These are phyloP conservation scores for Melanotaenia trifasciata DNA, from an alignment of 2,797 vertebrate species.

Conservation along the genomic window DNA sequence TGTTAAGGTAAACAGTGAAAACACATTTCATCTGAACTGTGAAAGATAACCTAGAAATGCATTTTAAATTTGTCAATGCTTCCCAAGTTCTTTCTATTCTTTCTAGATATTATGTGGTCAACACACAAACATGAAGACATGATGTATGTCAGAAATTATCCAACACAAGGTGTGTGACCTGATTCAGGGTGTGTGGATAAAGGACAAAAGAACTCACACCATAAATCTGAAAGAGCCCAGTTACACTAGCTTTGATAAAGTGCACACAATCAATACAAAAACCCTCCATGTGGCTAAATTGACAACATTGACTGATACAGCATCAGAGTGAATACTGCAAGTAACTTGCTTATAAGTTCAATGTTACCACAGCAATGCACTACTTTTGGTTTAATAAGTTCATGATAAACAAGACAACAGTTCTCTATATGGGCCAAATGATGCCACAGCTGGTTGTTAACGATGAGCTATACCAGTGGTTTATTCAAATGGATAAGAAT, in stretches of 20 bases:
- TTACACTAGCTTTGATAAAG: slow-evolving; percentile 10
- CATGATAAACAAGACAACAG: neutral
- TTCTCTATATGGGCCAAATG: neutral
- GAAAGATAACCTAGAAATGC: slow-evolving; percentile 24
- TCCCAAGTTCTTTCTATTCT: neutral
- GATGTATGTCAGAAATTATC: slow-evolving; percentile 14
- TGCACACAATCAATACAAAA: slow-evolving; percentile 4
- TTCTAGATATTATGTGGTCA: neutral
- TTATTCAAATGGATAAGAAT: slow-evolving; percentile 48
- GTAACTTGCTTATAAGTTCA: neutral
- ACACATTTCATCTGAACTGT: neutral
- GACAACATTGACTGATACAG: slow-evolving; percentile 1
- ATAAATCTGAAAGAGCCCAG: slow-evolving; percentile 37
- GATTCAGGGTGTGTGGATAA: slow-evolving; percentile 28
- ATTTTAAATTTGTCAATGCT: slow-evolving; percentile 1
- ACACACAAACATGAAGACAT: slow-evolving; percentile 14
- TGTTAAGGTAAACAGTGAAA: slow-evolving; percentile 9
- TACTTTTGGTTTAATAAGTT: slow-evolving; percentile 16
- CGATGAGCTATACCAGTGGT: slow-evolving; percentile 12
- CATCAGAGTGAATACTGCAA: slow-evolving; percentile 5
- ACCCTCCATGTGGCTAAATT: neutral
- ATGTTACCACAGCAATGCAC: neutral
- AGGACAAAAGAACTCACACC: slow-evolving; percentile 30
- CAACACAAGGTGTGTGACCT: slow-evolving; percentile 38
- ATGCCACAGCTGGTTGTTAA: slow-evolving; percentile 41